Base-by-base conservation (phyloP, 2,888 invertebrate genomes). In the Helicoverpa assulta region DNA sequence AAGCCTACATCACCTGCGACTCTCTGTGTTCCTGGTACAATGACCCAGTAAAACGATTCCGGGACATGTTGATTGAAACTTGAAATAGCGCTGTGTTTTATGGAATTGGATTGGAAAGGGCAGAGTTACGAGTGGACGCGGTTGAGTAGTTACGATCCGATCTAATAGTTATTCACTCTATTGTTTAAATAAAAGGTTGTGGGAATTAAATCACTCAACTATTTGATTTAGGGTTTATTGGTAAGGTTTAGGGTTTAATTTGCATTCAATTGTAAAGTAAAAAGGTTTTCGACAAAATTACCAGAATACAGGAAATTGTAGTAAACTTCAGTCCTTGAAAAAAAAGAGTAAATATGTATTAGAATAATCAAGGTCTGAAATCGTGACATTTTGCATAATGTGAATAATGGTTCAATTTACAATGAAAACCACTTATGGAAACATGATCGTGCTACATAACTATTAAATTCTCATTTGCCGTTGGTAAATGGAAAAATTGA, bases 1-100 rank as follows among this genome's bases (percentile, higher is more conserved):
- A 82, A 88, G 86, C 87, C 90, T 90, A 87, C 84, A 85, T 81
- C 90, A 91, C 91, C 91, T 92, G 90, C 87, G 73, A 79, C 83
- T 83, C 73, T 84, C 87, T 88, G 82, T 86, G 76, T 86, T 87
- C 88, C 90, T 91, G 88, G 90, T 90, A 93, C 93, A 92, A 88
- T 94, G 91, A 92, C 93, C 93, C 85, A 94, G 88, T 92, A 88
- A 90, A 91, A 89, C 89, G 86, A 89, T 91, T 89, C 87, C 85
- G 80, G 86, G 82, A 85, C 86, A 86, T 86, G 89, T 91, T 91
- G 89, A 91, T 92, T 91, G 89, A 88, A 92, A 90, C 85, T 86
- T 86, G 85, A 87, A 91, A 90, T 88, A 88, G 85, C 84, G 67
- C 80, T 76, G 81, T 87, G 86, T 87, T 91, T 89, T 88, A 88